Conservation (phyloP, 2,888 invertebrate genomes). For the Agrochola macilenta region DNA sequence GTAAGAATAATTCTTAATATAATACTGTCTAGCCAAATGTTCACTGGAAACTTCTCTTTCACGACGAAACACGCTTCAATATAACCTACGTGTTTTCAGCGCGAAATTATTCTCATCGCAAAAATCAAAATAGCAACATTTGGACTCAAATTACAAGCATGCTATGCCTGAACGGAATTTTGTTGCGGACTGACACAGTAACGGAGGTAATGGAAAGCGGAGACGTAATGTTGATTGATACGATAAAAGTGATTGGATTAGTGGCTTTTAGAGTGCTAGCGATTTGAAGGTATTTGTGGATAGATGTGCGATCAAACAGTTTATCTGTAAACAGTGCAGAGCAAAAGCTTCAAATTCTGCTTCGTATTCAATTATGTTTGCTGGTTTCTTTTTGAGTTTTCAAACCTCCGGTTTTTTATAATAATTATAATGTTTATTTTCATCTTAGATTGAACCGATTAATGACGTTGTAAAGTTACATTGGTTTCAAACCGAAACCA, state of each 20-base stretch:
- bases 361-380: not conserved
- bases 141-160: slow-evolving; percentile 65
- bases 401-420: no score
- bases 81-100: slow-evolving; percentile 29
- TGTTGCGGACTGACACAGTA: slow-evolving; percentile 45
- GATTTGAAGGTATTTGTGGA: not conserved
- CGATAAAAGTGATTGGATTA: slow-evolving; percentile 1
- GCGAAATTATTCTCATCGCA: slow-evolving; percentile 55
- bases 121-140: slow-evolving; percentile 65
- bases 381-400: not conserved
- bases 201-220: not conserved
- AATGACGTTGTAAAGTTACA: not conserved
- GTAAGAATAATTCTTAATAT: not conserved
- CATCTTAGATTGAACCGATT: not conserved
- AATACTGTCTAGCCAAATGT: not conserved
- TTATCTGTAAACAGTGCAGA: not conserved
- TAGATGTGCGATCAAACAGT: not conserved
- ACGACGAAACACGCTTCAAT: slow-evolving; percentile 8
- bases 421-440: no score
- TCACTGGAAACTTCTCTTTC: slow-evolving; percentile 2
- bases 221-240: slow-evolving; percentile 2
- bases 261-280: not conserved
- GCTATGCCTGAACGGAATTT: slow-evolving; percentile 63
- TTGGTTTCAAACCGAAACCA: not conserved
- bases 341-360: not conserved